Conservation (phyloP, 2,888 invertebrate genomes). For the Aphodius granarius region DNA sequence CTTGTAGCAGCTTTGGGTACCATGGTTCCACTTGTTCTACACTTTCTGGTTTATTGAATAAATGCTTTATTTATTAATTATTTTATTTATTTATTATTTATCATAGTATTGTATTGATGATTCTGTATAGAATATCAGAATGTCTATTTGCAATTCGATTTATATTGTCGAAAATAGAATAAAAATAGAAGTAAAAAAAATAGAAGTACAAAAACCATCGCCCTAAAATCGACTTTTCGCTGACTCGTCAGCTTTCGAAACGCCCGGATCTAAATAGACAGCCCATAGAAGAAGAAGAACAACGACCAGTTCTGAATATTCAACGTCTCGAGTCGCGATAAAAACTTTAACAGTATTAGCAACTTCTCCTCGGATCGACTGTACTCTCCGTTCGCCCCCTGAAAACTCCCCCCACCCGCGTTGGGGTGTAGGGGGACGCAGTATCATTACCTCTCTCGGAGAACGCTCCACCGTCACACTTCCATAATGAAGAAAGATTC, state of each 20-base stretch:
- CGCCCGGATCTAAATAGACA: neutral
- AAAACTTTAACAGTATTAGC: slow-evolving; percentile 24
- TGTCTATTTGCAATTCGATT: no score
- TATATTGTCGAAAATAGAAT: no score
- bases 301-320: slow-evolving; percentile 18
- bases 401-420: neutral
- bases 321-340: slow-evolving; percentile 16
- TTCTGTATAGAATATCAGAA: no score
- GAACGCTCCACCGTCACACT: neutral
- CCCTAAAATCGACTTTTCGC: slow-evolving; percentile 6
- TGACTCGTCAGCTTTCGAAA: neutral
- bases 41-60: no score
- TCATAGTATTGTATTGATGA: no score
- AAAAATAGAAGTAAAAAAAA: no score
- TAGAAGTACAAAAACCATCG: no score
- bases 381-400: neutral
- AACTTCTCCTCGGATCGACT: slow-evolving; percentile 20
- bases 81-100: no score
- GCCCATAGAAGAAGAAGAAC: slow-evolving; percentile 15
- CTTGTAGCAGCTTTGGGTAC: no score
- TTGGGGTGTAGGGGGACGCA: neutral
- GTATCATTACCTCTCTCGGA: neutral
- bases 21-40: no score
- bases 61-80: no score
- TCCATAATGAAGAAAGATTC: slow-evolving; percentile 24